These are phyloP conservation scores for Tetranychus truncatus DNA, from an alignment of 2,888 invertebrate genomes.

Conservation along the genomic window DNA sequence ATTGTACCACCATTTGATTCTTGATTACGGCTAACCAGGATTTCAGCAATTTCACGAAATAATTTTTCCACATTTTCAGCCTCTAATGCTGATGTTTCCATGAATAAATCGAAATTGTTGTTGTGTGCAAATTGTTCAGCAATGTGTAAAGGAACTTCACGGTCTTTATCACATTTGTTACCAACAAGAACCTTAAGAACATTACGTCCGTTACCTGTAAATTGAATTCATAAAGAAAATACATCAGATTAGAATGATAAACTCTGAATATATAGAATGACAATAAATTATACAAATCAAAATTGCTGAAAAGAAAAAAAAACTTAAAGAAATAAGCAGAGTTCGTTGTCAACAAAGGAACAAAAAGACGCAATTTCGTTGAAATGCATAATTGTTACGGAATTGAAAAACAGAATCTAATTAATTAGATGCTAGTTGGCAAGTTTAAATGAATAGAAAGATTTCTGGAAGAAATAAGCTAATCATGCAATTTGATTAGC, in stretches of 20 bases:
- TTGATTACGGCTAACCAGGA: constrained; percentile 15
- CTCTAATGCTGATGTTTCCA: constrained; percentile 94
- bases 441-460: no score
- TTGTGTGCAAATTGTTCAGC: constrained; percentile 84
- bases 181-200: constrained; percentile 85
- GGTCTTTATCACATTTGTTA: constrained; percentile 90
- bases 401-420: no score
- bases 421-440: no score
- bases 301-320: no score
- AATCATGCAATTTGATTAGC: no score
- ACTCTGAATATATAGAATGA: not conserved
- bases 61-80: constrained; percentile 90
- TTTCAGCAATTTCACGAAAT: constrained; percentile 76
- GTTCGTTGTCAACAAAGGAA: no score
- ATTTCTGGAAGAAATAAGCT: no score
- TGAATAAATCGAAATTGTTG: constrained; percentile 78
- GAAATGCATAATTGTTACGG: no score
- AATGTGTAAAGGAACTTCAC: constrained; percentile 82
- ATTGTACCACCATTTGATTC: constrained; percentile 3
- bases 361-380: no score
- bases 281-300: no score
- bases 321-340: no score
- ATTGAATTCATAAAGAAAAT: not conserved
- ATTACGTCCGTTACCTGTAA: constrained; percentile 47
- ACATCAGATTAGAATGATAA: not conserved